Evolutionary conservation across 2,113 vertebrate genomes (phyloP), one percentile per base, ranked within the genome.

Genomic region (Choloepus hoffmanni): DNA sequence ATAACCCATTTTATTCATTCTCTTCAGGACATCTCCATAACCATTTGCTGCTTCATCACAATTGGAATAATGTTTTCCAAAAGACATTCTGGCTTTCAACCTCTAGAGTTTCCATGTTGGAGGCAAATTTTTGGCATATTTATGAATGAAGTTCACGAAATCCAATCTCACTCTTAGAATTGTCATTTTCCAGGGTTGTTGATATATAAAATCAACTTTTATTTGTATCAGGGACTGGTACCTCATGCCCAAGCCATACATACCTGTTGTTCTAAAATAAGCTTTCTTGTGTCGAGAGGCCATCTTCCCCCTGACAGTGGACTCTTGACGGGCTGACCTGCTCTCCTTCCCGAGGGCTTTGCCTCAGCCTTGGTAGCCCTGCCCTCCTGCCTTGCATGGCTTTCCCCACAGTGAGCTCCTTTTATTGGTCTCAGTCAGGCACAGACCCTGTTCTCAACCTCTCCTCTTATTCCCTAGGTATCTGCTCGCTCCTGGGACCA

Each of bases 401-500:
- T 74, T 48, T 78, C 58, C 63, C 63, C 43, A 63, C 30, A 13
- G 30, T 5, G 63, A 13, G 19, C 21, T 43, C 43, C 79, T 53
- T 60, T 23, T 40, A 10, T 24, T 53, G 55, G 50, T 74, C 45
- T 5, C 11, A 50, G 48, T 55, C 4, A 1, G n/a, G 4, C 9
- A 1, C 23, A 84, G 85, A 10, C 43, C 3, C 14, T 15, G 28
- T 82, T 43, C 63, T 60, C 53, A 68, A 1, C 11, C 15, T 93
- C 33, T 67, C 10, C 53, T 60, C 0, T 65, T 76, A 0, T 12
- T 94, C 74, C 73, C 28, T 90, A 99, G 99, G 99, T 99, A 91
- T 99, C 99, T 0, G 99, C 99, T 65, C 99, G 99, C 84, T 99
- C 99, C 48, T 99, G 99, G 99, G 99, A 99, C 98, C 99, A 99